Percentiles rank a stretch among this genome's conserved stretches.
Evolutionary conservation across 2,888 invertebrate species (phyloP).

Genomic region (Gonocerus acuteangulatus): DNA sequence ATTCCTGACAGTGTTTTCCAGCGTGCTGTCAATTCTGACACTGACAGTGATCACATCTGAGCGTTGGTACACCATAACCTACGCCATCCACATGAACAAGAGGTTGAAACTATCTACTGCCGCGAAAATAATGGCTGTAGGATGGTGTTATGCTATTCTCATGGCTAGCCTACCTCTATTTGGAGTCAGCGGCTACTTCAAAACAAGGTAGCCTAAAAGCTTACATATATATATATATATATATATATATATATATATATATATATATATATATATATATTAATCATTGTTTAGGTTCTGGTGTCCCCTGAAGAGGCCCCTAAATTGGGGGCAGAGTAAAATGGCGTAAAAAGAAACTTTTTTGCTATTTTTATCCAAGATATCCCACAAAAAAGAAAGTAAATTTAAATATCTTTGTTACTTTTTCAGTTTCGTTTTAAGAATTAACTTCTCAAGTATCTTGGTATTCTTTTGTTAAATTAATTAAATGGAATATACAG

Average conservation of each 20-base stretch:
- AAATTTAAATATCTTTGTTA: no score
- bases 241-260: not conserved
- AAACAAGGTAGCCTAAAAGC: slow-evolving; percentile 45
- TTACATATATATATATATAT: not conserved
- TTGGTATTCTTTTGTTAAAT: no score
- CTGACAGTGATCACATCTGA: slow-evolving; percentile 58
- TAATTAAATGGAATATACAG: no score
- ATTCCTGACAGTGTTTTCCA: slow-evolving; percentile 56
- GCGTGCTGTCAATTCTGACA: slow-evolving; percentile 58
- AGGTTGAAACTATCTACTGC: slow-evolving; percentile 53
- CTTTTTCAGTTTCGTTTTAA: no score
- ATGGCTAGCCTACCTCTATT: slow-evolving; percentile 56
- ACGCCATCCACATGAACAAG: slow-evolving; percentile 55
- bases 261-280: not conserved
- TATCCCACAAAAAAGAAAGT: no score
- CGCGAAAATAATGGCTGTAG: slow-evolving; percentile 51
- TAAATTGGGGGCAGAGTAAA: no score
- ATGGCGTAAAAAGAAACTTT: no score
- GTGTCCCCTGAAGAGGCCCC: not conserved
- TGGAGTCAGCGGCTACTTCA: slow-evolving; percentile 57
- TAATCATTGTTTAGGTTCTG: not conserved
- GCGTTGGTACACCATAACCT: slow-evolving; percentile 53
- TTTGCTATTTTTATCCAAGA: no score
- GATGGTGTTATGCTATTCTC: slow-evolving; percentile 52
- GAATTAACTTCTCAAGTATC: no score